phyloP scores from a whole-genome alignment of 2,113 vertebrate species.

The Miniopterus natalensis region DNA sequence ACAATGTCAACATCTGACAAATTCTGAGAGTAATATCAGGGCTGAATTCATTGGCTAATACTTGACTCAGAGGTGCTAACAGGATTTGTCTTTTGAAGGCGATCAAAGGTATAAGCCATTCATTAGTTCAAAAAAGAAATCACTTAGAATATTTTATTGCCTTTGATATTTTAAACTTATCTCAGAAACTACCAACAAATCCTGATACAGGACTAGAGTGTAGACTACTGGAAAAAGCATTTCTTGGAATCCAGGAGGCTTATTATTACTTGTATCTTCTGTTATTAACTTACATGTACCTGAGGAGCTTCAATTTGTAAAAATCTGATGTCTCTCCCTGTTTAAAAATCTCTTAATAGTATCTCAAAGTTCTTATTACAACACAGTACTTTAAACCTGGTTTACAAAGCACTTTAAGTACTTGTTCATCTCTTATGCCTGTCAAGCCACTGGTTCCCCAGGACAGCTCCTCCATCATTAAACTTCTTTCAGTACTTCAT shows the following conservation, averaged over 20 bases:
- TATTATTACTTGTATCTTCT: neutral
- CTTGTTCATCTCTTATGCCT: neutral
- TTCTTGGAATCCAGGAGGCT: constrained; percentile 11
- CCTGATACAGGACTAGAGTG: neutral
- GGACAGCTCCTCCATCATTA: neutral
- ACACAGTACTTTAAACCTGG: neutral
- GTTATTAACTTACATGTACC: neutral
- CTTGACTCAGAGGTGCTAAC: neutral
- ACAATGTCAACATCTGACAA: constrained; percentile 15
- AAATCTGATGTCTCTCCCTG: neutral
- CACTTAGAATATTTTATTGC: neutral
- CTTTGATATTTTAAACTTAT: constrained; percentile 50
- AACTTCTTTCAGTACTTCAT: neutral
- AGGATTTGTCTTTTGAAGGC: constrained; percentile 54
- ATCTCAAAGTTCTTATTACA: neutral
- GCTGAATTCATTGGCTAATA: constrained; percentile 36
- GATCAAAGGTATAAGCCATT: neutral
- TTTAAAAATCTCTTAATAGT: neutral
- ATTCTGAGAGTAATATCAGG: neutral
- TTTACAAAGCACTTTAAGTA: neutral
- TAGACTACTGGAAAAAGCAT: constrained; percentile 24
- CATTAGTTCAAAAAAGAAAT: constrained; percentile 23
- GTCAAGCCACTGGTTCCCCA: neutral
- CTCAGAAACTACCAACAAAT: constrained; percentile 58
- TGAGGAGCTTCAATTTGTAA: neutral